These are phyloP conservation scores for Trinectes maculatus DNA, from an alignment of 2,113 vertebrate species.

Conservation along the genomic window DNA sequence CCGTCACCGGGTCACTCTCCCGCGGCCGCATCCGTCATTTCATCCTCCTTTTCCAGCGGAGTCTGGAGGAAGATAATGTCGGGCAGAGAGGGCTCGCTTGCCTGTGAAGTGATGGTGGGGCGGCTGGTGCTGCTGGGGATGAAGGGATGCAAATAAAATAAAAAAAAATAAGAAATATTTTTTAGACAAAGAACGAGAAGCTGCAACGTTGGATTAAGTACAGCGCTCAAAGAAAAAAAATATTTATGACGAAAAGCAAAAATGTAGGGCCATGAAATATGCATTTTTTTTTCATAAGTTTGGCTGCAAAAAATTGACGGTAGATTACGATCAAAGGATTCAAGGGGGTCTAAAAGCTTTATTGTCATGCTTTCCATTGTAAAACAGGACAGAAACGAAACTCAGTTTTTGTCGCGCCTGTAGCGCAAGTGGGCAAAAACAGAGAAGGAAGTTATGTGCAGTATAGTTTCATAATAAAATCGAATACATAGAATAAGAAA, in stretches of 20 bases:
- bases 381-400: too few relatives aligned
- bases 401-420: too few relatives aligned
- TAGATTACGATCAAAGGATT: slow-evolving; percentile 6
- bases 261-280: neutral
- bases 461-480: too few relatives aligned
- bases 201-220: too few relatives aligned
- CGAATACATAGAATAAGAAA: too few relatives aligned
- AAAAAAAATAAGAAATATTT: slow-evolving; percentile 8
- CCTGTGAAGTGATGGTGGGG: slow-evolving; percentile 74
- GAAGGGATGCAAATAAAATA: slow-evolving; percentile 49
- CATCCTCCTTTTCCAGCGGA: slow-evolving; percentile 75
- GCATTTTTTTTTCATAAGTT: neutral
- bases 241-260: neutral
- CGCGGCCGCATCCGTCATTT: slow-evolving; percentile 76
- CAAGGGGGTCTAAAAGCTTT: too few relatives aligned
- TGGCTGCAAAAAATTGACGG: slow-evolving; percentile 20
- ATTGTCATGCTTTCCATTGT: too few relatives aligned
- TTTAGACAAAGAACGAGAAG: too few relatives aligned
- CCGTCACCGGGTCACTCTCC: slow-evolving; percentile 62
- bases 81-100: slow-evolving; percentile 70
- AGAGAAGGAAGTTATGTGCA: too few relatives aligned
- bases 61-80: slow-evolving; percentile 77
- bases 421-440: too few relatives aligned
- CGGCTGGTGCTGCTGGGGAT: slow-evolving; percentile 71
- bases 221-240: too few relatives aligned